Evolutionary conservation across 2,113 vertebrate species (phyloP).

Genomic region (Pungitius pungitius): DNA sequence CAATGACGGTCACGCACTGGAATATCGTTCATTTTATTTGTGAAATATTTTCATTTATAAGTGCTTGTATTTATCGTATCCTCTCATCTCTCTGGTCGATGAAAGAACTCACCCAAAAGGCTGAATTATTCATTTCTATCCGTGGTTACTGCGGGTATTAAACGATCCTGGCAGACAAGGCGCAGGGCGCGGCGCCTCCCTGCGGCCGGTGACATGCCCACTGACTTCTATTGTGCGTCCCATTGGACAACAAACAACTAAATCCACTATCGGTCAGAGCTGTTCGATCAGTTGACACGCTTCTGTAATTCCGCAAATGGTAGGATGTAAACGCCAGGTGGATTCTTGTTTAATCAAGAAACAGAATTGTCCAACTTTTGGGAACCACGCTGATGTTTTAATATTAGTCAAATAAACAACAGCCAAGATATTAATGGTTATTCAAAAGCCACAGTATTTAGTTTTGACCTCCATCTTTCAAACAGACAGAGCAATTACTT

Average conservation of each 20-base stretch:
- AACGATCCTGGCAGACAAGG: constrained; percentile 21
- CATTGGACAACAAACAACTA: constrained; percentile 32
- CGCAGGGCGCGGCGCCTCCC: fast-evolving
- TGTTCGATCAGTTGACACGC: not conserved
- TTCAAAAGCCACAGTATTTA: not conserved
- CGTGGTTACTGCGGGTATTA: fast-evolving
- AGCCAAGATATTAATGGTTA: not conserved
- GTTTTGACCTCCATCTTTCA: not conserved
- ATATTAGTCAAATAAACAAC: not conserved
- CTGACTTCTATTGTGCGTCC: not conserved
- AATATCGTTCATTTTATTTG: not conserved
- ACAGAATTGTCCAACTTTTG: not conserved
- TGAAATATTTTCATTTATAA: not conserved
- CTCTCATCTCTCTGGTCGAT: not conserved
- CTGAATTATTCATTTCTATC: not conserved
- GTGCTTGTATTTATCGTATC: not conserved
- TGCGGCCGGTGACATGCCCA: not conserved
- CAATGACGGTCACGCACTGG: not conserved
- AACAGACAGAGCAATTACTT: not conserved
- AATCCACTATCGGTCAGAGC: constrained; percentile 39
- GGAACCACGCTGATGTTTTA: not conserved
- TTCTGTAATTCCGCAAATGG: not conserved
- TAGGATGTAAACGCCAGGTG: not conserved
- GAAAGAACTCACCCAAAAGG: not conserved
- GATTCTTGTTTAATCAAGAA: not conserved